These are phyloP conservation scores for Nasonia giraulti DNA, from an alignment of 1,140 invertebrate species.

Conservation along the genomic window DNA sequence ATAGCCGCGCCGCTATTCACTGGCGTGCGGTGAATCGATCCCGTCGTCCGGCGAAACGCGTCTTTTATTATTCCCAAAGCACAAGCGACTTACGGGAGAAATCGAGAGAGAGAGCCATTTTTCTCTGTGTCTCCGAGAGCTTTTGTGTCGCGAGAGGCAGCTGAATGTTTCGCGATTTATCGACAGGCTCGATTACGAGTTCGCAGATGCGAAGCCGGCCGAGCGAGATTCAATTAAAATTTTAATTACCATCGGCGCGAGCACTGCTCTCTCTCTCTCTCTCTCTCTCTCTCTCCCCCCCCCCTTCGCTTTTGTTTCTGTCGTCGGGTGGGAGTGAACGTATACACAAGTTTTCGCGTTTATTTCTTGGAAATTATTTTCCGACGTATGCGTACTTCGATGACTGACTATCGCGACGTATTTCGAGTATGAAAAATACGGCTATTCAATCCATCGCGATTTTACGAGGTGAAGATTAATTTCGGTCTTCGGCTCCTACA, in stretches of 20 bases:
- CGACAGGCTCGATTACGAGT: constrained; percentile 44
- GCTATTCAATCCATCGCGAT: constrained; percentile 11
- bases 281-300: neutral
- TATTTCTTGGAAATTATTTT: neutral
- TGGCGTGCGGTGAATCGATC: constrained; percentile 59
- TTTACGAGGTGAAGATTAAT: constrained; percentile 43
- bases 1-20: constrained; percentile 48
- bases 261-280: neutral
- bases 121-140: constrained; percentile 31
- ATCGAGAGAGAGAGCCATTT: constrained; percentile 1
- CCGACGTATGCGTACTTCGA: neutral
- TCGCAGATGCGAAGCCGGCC: constrained; percentile 31
- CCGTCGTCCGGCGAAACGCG: constrained; percentile 55
- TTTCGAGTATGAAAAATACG: neutral
- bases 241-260: constrained; percentile 30
- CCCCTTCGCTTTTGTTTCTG: neutral
- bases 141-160: neutral
- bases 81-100: neutral
- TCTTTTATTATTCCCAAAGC: constrained; percentile 16
- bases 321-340: neutral
- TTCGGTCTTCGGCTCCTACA: neutral
- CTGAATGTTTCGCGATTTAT: constrained; percentile 34
- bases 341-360: neutral
- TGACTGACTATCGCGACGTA: neutral
- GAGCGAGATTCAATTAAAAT: constrained; percentile 47